Percentiles rank a stretch among this genome's conserved stretches.
phyloP scores from a whole-genome alignment of 2,113 vertebrate species.

The Calidris pygmaea region DNA sequence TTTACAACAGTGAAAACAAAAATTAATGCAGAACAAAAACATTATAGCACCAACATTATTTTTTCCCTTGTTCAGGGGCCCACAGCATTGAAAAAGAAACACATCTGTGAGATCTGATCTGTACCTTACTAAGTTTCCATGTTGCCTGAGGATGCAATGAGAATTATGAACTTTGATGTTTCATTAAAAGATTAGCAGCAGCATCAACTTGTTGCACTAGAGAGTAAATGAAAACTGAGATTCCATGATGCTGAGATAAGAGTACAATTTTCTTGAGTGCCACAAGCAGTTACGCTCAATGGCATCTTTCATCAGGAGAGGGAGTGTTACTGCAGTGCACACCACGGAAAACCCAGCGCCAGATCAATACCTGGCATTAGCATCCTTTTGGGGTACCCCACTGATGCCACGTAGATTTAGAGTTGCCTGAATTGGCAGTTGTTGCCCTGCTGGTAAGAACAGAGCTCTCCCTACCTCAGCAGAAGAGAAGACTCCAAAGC shows the following conservation, averaged over 20 bases:
- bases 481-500: not conserved
- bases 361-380: not conserved
- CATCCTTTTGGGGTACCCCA: rapidly evolving
- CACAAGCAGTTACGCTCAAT: rapidly evolving
- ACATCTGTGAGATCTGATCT: not conserved
- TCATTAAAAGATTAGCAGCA: conserved; percentile 23
- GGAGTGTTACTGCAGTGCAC: not conserved
- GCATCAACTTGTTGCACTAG: not conserved
- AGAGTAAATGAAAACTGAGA: not conserved
- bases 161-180: not conserved
- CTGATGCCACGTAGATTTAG: too few species aligned
- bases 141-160: not conserved
- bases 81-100: not conserved
- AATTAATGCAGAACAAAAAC: not conserved
- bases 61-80: not conserved
- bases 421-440: not conserved
- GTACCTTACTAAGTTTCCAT: not conserved
- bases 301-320: not conserved
- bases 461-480: not conserved
- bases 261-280: not conserved
- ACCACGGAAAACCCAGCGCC: not conserved
- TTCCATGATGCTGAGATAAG: not conserved
- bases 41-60: not conserved
- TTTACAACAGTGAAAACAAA: not conserved
- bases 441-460: not conserved